These are phyloP conservation scores for Hartigia nigra DNA, from an alignment of 2,888 invertebrate genomes.

Conservation along the genomic window DNA sequence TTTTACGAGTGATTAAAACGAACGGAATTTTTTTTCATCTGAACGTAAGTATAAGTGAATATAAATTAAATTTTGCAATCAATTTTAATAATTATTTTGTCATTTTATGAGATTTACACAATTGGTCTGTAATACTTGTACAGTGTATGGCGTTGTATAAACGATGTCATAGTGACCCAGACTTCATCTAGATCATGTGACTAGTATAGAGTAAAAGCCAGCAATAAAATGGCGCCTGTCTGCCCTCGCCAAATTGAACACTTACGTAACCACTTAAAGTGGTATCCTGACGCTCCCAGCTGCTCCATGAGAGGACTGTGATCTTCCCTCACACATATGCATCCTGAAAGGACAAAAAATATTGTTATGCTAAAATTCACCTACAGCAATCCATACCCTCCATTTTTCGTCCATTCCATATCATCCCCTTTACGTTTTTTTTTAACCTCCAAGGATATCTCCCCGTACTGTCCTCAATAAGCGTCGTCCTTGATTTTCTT, in stretches of 20 bases:
- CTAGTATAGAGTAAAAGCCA: background rate
- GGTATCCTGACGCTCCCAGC: background rate
- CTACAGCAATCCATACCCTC: background rate
- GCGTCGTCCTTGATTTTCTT: background rate
- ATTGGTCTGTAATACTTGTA: too few relatives aligned
- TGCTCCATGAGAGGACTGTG: background rate
- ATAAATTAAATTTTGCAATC: too few relatives aligned
- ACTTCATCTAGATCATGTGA: background rate
- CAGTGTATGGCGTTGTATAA: too few relatives aligned
- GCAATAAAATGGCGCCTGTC: background rate
- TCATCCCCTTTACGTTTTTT: too few relatives aligned
- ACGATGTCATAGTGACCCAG: too few relatives aligned
- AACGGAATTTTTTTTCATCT: too few relatives aligned
- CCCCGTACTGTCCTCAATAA: background rate
- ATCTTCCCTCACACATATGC: background rate
- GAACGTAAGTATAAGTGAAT: too few relatives aligned
- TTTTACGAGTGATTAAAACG: background rate
- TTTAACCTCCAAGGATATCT: too few relatives aligned
- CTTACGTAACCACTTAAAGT: background rate
- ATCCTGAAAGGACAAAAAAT: background rate
- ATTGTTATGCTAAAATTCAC: background rate
- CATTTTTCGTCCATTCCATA: too few relatives aligned
- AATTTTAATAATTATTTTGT: too few relatives aligned
- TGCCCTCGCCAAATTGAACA: background rate
- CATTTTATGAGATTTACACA: too few relatives aligned